Evolutionary conservation across 2,113 vertebrate genomes (phyloP).

Genomic region (Corythoichthys haematopterus): DNA sequence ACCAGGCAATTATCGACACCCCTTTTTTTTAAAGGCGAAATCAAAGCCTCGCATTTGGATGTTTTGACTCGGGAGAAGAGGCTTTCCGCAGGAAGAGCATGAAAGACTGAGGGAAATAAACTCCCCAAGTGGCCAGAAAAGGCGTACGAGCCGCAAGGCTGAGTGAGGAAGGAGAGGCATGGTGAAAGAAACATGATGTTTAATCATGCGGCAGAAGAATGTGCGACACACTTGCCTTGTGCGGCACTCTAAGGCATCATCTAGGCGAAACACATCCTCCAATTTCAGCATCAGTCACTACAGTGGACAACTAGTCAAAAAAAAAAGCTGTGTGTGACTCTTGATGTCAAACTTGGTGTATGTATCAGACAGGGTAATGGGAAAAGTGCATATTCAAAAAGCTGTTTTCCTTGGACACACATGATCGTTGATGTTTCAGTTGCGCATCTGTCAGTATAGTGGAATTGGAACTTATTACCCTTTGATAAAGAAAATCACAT

Average conservation of each 20-base stretch:
- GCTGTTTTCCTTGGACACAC: too few species aligned
- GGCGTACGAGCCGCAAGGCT: constrained; percentile 1
- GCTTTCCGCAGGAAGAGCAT: constrained; percentile 26
- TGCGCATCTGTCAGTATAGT: too few species aligned
- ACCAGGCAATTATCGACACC: constrained; percentile 48
- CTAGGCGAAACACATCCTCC: too few species aligned
- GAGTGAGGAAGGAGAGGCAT: constrained; percentile 29
- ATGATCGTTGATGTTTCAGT: too few species aligned
- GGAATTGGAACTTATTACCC: too few species aligned
- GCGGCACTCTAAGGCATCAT: constrained; percentile 34
- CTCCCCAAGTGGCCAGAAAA: constrained; percentile 11
- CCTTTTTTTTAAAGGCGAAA: constrained; percentile 32
- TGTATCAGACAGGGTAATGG: too few species aligned
- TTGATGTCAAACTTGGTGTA: too few species aligned
- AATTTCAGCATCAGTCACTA: not conserved
- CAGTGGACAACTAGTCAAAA: not conserved
- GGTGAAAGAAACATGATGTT: constrained; percentile 54
- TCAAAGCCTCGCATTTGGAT: constrained; percentile 38
- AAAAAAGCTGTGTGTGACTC: too few species aligned
- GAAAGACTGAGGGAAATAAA: constrained; percentile 27
- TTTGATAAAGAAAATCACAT: too few species aligned
- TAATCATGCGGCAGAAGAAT: constrained; percentile 48
- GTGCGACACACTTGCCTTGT: constrained; percentile 21
- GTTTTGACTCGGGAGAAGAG: constrained; percentile 32
- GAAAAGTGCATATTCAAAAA: too few species aligned